Evolutionary conservation across 2,797 vertebrate species (phyloP).

Genomic region (Mionectes olivaceus): DNA sequence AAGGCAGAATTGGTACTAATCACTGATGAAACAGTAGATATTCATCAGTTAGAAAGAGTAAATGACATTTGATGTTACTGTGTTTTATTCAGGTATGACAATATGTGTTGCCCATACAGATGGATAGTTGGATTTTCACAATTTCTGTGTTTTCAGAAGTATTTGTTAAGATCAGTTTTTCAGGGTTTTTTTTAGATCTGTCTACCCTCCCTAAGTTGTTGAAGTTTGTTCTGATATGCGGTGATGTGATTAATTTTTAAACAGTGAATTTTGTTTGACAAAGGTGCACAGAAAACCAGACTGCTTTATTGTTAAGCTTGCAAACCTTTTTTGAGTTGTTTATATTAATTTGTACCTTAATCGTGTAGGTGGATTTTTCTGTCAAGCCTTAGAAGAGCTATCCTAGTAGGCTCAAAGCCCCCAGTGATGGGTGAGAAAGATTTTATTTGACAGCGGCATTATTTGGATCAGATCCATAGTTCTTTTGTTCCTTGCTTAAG

Average conservation of each 20-base stretch:
- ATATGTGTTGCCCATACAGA: neutral
- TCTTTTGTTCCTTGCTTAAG: neutral
- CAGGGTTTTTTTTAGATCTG: neutral
- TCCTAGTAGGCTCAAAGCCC: neutral
- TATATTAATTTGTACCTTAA: neutral
- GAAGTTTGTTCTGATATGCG: rapidly evolving
- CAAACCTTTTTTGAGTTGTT: neutral
- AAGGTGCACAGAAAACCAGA: neutral
- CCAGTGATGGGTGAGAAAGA: neutral
- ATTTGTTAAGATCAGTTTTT: neutral
- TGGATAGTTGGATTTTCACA: neutral
- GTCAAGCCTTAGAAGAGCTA: neutral
- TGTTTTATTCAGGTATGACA: neutral
- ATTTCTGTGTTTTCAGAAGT: neutral
- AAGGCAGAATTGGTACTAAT: neutral
- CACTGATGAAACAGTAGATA: neutral
- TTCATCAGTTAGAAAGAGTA: neutral
- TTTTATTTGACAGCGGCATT: neutral
- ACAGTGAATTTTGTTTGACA: neutral
- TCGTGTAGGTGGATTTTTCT: neutral
- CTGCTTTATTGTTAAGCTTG: neutral
- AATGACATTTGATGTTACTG: neutral
- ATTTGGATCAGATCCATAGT: neutral
- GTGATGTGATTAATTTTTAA: neutral
- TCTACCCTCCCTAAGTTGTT: neutral